phyloP scores from a whole-genome alignment of 1,140 invertebrate genomes.

The Aplysia californica region DNA sequence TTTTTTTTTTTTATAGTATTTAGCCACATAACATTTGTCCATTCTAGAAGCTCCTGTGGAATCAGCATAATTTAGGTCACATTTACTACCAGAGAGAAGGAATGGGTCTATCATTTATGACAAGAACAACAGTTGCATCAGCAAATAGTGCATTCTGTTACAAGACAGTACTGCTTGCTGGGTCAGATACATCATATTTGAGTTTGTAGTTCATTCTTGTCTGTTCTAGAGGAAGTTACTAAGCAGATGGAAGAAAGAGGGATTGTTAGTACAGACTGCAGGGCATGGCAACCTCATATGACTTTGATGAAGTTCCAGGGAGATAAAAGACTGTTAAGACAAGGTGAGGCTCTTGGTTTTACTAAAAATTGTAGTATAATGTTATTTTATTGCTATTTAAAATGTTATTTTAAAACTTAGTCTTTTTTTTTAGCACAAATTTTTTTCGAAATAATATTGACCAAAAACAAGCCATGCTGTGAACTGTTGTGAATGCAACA shows the following conservation, averaged over 20 bases:
- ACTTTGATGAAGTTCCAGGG: slow-evolving; percentile 11
- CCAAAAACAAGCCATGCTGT: too few species aligned
- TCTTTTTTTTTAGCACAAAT: too few species aligned
- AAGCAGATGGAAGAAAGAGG: slow-evolving; percentile 4
- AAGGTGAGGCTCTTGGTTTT: too few species aligned
- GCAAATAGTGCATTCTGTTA: background rate
- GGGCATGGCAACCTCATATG: background rate
- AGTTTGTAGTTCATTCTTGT: background rate
- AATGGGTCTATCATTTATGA: background rate
- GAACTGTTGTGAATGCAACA: too few species aligned
- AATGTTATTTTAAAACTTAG: too few species aligned
- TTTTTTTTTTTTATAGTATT: too few species aligned
- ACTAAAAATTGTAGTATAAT: too few species aligned
- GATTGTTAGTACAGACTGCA: background rate
- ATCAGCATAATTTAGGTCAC: background rate
- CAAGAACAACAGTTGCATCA: background rate
- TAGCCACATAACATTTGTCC: background rate
- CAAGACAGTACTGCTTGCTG: background rate
- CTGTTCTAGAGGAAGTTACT: background rate
- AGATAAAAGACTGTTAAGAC: background rate
- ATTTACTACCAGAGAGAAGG: too few species aligned
- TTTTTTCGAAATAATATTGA: too few species aligned
- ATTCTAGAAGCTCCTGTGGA: background rate
- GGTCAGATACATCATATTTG: background rate
- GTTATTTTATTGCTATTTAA: too few species aligned